Base-by-base conservation (phyloP, 2,797 vertebrate species). In the Phaenicophaeus curvirostris region DNA sequence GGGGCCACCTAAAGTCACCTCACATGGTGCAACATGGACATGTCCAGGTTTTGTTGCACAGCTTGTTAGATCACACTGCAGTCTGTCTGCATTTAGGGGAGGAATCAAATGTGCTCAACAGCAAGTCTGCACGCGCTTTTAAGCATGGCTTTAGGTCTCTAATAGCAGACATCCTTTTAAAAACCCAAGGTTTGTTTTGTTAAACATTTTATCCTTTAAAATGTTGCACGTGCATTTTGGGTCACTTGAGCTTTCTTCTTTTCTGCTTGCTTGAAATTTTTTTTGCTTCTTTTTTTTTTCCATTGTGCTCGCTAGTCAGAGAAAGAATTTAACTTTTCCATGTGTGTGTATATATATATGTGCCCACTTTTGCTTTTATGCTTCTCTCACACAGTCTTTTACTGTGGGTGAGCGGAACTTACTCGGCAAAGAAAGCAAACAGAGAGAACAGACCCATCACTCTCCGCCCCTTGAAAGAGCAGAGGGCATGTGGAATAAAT, bases 401-500 rank as follows among this genome's bases (percentile, higher is more conserved):
- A 73, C 85, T 3, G n/a, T 69, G 55, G 74, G 76, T 71, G 90
- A 96, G 82, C 25, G 51, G 92, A 93, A 88, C 94, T 72, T 73
- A 41, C 31, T 79, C 44, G 9, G 76, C 86, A 66, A 96, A 97
- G 95, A 94, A 96, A 96, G 96, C 97, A 98, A 98, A 98, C 98
- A 97, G 97, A 96, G 86, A 66, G 93, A 93, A 90, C 95, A 94
- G 88, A 73, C 80, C 63, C 78, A 57, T 95, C 90, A 76, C 92
- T 95, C 94, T 94, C 94, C 87, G 67, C 96, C 76, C 66, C 85
- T 65, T 77, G 87, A 94, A 88, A 87, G 97, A 97, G 93, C 94
- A 85, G 88, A 94, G 97, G 96, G 94, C 97, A 98, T 97, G 97
- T 96, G 97, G 98, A 97, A 97, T 96, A 94, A 98, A 98, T 98